phyloP scores from a whole-genome alignment of 2,797 vertebrate genomes.

The Nothura maculosa region DNA sequence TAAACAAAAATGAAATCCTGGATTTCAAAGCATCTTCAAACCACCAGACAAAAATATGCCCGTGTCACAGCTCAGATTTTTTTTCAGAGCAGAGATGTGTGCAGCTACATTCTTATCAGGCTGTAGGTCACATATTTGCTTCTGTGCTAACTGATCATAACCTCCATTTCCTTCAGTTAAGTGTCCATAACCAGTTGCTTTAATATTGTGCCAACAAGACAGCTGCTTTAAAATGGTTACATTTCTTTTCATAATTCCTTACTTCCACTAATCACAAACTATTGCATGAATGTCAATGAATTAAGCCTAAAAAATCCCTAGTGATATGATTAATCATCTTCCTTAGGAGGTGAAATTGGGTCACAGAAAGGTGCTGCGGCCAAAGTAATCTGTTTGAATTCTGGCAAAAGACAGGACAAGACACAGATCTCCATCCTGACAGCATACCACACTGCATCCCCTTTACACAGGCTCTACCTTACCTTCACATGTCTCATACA shows the following conservation, averaged over 20 bases:
- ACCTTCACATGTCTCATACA: fast-evolving
- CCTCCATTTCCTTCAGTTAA: conserved; percentile 42
- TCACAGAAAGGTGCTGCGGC: not conserved
- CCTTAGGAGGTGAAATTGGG: not conserved
- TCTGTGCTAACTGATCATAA: not conserved
- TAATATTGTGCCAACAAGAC: conserved; percentile 51
- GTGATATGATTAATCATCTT: not conserved
- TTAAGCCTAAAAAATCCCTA: not conserved
- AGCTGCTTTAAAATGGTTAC: not conserved
- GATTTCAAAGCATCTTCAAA: not conserved
- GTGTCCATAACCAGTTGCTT: not conserved
- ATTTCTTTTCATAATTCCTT: conserved; percentile 9
- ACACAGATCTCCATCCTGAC: not conserved
- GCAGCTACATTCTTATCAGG: not conserved
- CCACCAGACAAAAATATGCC: not conserved
- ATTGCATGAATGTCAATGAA: not conserved
- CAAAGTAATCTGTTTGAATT: not conserved
- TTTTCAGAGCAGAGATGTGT: not conserved
- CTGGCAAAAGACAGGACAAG: not conserved
- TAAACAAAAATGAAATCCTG: not conserved
- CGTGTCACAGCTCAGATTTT: not conserved
- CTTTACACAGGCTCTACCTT: fast-evolving
- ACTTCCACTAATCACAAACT: not conserved
- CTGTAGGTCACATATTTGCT: not conserved
- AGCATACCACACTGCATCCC: not conserved